A percentile compares a stretch with the other conserved stretches of the same genome.
Evolutionary conservation across 2,113 vertebrate species (phyloP).

Genomic region (Arothron firmamentum): DNA sequence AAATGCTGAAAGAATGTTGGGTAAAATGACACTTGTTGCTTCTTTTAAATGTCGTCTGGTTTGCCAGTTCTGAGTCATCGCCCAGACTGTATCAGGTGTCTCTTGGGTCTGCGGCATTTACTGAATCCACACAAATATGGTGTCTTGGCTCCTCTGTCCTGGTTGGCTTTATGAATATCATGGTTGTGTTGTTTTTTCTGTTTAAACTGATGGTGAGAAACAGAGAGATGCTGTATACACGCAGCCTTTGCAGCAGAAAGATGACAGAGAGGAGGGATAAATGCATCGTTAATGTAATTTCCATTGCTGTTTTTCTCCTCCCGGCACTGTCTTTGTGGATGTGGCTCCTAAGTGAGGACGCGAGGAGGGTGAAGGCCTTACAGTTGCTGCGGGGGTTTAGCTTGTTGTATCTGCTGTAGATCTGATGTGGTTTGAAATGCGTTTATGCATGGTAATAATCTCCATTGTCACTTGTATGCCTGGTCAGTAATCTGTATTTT

Average conservation of each 20-base stretch:
- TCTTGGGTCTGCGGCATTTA: too few relatives aligned
- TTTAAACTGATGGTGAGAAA: not conserved
- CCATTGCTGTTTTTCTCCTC: not conserved
- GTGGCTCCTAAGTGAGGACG: constrained; percentile 1
- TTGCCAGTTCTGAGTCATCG: too few relatives aligned
- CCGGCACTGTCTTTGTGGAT: not conserved
- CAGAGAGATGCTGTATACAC: not conserved
- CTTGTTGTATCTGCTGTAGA: constrained; percentile 33
- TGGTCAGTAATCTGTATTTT: constrained; percentile 62
- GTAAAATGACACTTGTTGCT: too few relatives aligned
- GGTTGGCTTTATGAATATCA: too few relatives aligned
- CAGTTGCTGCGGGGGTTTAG: constrained; percentile 9
- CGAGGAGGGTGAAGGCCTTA: not conserved
- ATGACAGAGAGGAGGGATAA: not conserved
- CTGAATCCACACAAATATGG: too few relatives aligned
- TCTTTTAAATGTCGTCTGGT: too few relatives aligned
- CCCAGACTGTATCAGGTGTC: too few relatives aligned
- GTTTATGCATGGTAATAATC: constrained; percentile 56
- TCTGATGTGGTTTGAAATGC: constrained; percentile 41
- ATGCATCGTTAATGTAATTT: not conserved
- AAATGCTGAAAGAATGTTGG: too few relatives aligned
- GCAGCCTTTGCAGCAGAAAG: not conserved
- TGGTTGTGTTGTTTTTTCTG: too few relatives aligned
- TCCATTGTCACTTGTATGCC: constrained; percentile 60
- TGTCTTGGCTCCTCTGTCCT: too few relatives aligned